Evolutionary conservation across 2,888 invertebrate species (phyloP).

Genomic region (Andrena haemorrhoa): DNA sequence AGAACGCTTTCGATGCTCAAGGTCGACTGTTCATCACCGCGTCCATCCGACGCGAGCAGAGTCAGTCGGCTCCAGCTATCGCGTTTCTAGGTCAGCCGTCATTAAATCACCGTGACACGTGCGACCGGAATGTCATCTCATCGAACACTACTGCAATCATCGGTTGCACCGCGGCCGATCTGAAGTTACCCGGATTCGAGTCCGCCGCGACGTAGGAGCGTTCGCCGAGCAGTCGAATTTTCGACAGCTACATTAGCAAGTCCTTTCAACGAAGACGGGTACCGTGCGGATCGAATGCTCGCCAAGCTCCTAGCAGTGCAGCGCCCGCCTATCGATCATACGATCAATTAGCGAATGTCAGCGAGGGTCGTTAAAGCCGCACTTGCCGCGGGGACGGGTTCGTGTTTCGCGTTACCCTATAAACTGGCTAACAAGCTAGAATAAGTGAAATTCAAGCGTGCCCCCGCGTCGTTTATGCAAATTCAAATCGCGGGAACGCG

Average conservation of each 20-base stretch:
- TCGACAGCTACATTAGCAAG: background rate
- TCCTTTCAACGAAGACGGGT: background rate
- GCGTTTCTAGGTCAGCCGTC: slow-evolving; percentile 59
- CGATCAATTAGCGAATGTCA: slow-evolving; percentile 40
- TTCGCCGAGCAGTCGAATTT: background rate
- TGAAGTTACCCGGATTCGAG: background rate
- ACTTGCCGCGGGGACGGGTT: slow-evolving; percentile 3
- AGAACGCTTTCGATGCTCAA: slow-evolving; percentile 50
- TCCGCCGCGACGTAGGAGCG: background rate
- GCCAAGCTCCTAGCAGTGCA: background rate
- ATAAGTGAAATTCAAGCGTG: slow-evolving; percentile 18
- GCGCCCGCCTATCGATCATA: slow-evolving; percentile 27
- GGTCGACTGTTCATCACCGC: slow-evolving; percentile 31
- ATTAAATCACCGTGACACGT: slow-evolving; percentile 58
- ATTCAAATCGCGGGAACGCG: slow-evolving; percentile 12
- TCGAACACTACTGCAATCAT: slow-evolving; percentile 22
- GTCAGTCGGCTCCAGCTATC: slow-evolving; percentile 35
- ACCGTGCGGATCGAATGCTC: background rate
- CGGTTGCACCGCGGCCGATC: background rate
- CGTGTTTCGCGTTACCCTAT: slow-evolving; percentile 11
- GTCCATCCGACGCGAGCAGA: slow-evolving; percentile 37
- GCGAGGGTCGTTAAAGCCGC: slow-evolving; percentile 1
- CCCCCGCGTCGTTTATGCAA: slow-evolving; percentile 34
- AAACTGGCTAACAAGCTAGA: slow-evolving; percentile 19
- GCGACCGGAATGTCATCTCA: slow-evolving; percentile 54